Conservation (phyloP, 2,888 invertebrate species). For the Dioctria rufipes region DNA sequence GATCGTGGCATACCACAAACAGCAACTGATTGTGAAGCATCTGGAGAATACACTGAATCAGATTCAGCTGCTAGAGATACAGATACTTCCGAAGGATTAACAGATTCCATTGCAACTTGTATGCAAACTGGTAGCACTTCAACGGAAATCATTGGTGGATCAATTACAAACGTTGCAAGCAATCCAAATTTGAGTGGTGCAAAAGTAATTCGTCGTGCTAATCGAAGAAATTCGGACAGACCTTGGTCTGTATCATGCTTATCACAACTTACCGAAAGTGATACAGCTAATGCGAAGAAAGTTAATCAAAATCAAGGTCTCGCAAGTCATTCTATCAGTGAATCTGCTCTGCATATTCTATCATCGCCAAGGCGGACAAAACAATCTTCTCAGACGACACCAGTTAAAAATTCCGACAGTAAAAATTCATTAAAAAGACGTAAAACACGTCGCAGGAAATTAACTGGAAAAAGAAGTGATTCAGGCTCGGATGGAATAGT, state of each 20-base stretch:
- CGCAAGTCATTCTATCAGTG: conserved; percentile 86
- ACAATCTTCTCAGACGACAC: conserved; percentile 58
- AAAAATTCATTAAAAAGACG: conserved; percentile 70
- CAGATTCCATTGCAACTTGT: conserved; percentile 81
- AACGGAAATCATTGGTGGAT: conserved; percentile 73
- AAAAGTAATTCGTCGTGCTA: conserved; percentile 75
- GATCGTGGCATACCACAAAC: conserved; percentile 62
- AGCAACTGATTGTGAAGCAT: conserved; percentile 82
- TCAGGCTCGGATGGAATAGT: conserved; percentile 74
- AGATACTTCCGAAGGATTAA: conserved; percentile 83
- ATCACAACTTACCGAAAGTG: conserved; percentile 77
- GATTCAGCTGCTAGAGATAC: conserved; percentile 77
- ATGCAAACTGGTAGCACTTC: conserved; percentile 72
- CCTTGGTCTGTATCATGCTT: conserved; percentile 93
- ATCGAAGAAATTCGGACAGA: conserved; percentile 72
- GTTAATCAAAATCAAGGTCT: conserved; percentile 73
- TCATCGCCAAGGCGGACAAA: conserved; percentile 69
- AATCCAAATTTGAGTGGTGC: conserved; percentile 67
- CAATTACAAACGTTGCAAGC: conserved; percentile 64
- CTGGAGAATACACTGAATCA: conserved; percentile 84
- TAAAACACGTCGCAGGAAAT: conserved; percentile 69
- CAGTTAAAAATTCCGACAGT: conserved; percentile 67
- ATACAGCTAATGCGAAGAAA: conserved; percentile 64
- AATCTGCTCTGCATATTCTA: conserved; percentile 87
- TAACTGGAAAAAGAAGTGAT: conserved; percentile 68